These are phyloP conservation scores for Cherax quadricarinatus DNA, from an alignment of 1,140 invertebrate genomes.

Conservation along the genomic window DNA sequence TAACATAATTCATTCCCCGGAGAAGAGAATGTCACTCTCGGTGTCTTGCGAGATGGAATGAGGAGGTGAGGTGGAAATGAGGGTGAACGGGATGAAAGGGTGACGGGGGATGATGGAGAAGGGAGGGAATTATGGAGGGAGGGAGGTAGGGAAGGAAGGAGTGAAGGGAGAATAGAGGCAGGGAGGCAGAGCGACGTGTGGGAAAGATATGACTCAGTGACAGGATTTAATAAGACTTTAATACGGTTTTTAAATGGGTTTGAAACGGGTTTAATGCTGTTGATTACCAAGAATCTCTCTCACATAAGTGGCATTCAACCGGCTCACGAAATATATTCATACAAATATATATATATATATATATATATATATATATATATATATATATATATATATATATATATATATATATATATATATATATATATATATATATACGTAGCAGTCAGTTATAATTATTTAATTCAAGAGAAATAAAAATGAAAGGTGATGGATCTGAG, in stretches of 20 bases:
- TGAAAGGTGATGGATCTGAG: no score
- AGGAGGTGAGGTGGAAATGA: slow-evolving; percentile 33
- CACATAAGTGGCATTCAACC: no score
- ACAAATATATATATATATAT: background rate
- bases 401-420: background rate
- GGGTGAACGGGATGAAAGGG: background rate
- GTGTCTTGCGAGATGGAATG: slow-evolving; percentile 31
- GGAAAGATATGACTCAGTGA: background rate
- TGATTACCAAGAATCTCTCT: no score
- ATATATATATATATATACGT: slow-evolving; percentile 1
- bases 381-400: slow-evolving; percentile 11
- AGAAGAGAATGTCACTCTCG: slow-evolving; percentile 23
- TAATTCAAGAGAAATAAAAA: no score
- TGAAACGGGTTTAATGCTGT: no score
- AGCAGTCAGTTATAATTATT: no score
- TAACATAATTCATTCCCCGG: slow-evolving; percentile 31
- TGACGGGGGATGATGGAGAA: background rate
- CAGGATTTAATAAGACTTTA: no score
- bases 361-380: slow-evolving; percentile 2
- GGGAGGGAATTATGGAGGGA: background rate
- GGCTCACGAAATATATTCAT: background rate
- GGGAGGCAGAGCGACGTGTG: background rate
- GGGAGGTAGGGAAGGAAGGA: background rate
- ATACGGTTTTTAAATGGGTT: no score
- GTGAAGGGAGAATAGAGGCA: background rate